These are phyloP conservation scores for Leucozona laternaria DNA, from an alignment of 2,888 invertebrate species.

Conservation along the genomic window DNA sequence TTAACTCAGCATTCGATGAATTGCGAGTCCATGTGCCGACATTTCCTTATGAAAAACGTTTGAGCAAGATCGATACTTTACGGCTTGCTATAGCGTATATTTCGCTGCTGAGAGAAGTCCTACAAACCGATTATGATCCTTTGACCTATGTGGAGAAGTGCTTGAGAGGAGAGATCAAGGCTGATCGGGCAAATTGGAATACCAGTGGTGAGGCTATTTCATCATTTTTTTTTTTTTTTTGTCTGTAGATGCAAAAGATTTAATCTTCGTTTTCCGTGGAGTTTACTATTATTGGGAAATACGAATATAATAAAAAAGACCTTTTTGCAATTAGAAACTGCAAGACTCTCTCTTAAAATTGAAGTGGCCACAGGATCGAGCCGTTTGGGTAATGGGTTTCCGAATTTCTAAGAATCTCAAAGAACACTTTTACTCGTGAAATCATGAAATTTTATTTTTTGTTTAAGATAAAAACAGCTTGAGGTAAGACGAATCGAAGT, in stretches of 20 bases:
- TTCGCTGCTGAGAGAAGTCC: conserved; percentile 94
- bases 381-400: too few species aligned
- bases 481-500: too few species aligned
- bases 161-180: conserved; percentile 94
- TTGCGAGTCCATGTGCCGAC: conserved; percentile 98
- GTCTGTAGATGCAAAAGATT: neutral
- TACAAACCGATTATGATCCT: conserved; percentile 95
- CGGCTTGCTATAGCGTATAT: conserved; percentile 99
- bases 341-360: too few species aligned
- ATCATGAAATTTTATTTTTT: too few species aligned
- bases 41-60: conserved; percentile 98
- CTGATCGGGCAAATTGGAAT: conserved; percentile 96
- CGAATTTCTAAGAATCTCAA: too few species aligned
- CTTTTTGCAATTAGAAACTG: too few species aligned
- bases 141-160: conserved; percentile 97
- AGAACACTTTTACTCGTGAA: too few species aligned
- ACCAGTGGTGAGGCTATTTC: conserved; percentile 90
- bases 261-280: too few species aligned
- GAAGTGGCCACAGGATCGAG: too few species aligned
- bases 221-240: conserved; percentile 17
- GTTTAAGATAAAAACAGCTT: too few species aligned
- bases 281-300: too few species aligned
- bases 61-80: conserved; percentile 99
- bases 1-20: conserved; percentile 99
- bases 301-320: too few species aligned